These are phyloP conservation scores for Ornithorhynchus anatinus DNA, from an alignment of 2,113 vertebrate genomes.

Conservation along the genomic window DNA sequence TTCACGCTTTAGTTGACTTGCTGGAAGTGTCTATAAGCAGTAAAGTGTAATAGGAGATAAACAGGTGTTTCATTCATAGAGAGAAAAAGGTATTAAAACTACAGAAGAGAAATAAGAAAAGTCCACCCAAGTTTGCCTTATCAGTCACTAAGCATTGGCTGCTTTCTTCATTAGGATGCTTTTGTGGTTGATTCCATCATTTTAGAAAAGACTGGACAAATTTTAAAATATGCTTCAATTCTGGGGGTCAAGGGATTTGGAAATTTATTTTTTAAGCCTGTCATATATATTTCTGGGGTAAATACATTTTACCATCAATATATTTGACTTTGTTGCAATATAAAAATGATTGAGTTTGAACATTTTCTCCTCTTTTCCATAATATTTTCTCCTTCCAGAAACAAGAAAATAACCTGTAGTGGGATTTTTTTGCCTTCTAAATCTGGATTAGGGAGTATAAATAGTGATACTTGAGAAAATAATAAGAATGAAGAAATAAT, in stretches of 20 bases:
- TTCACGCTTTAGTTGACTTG: background rate
- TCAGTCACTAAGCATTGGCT: conserved; percentile 13
- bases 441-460: too few relatives aligned
- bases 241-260: conserved; percentile 34
- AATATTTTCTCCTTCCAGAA: conserved; percentile 11
- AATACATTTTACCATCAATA: conserved; percentile 48
- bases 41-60: background rate
- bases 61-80: conserved; percentile 30
- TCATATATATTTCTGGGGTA: conserved; percentile 35
- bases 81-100: conserved; percentile 43
- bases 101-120: conserved; percentile 37
- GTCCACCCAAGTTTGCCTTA: background rate
- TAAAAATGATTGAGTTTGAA: conserved; percentile 42
- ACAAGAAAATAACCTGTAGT: too few relatives aligned
- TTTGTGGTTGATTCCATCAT: conserved; percentile 58
- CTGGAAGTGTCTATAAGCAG: background rate
- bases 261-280: conserved; percentile 32
- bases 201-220: conserved; percentile 50
- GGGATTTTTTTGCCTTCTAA: too few relatives aligned
- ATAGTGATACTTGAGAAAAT: too few relatives aligned
- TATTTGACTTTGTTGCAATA: conserved; percentile 38
- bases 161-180: conserved; percentile 49
- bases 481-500: too few relatives aligned
- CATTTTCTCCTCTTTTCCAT: background rate
- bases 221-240: conserved; percentile 42